Conservation (phyloP, 2,888 invertebrate species). For the Synanthedon andrenaeformis region DNA sequence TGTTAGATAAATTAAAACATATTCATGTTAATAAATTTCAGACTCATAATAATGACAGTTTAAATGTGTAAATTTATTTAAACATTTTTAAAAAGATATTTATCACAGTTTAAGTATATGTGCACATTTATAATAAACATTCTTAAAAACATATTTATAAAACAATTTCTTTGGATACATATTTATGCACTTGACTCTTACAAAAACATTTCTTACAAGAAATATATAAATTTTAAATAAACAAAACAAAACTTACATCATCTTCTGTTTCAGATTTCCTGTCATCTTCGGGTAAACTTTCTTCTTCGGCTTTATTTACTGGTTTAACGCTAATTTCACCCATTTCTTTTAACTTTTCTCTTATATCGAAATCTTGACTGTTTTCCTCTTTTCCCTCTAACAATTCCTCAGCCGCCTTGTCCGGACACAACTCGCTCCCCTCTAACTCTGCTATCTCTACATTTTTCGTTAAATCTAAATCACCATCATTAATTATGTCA, state of each 20-base stretch:
- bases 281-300: constrained; percentile 20
- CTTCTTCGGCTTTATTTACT: constrained; percentile 36
- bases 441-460: constrained; percentile 63
- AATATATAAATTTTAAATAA: background rate
- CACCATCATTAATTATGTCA: constrained; percentile 61
- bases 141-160: too few species aligned
- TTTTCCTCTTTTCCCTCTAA: constrained; percentile 51
- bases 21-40: too few species aligned
- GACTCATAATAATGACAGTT: too few species aligned
- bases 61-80: too few species aligned
- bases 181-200: too few species aligned
- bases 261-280: constrained; percentile 53
- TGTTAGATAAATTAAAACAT: too few species aligned
- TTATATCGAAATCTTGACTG: constrained; percentile 69
- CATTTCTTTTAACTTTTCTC: constrained; percentile 75
- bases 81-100: too few species aligned
- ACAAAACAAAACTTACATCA: constrained; percentile 35
- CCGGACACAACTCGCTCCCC: constrained; percentile 53
- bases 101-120: too few species aligned
- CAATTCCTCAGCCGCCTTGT: constrained; percentile 49
- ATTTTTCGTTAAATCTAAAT: constrained; percentile 58
- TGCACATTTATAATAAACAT: too few species aligned
- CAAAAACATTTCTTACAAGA: too few species aligned
- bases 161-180: too few species aligned
- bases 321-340: constrained; percentile 66